These are phyloP conservation scores for Drosophila kokeensis DNA, from an alignment of 2,888 invertebrate species.

Conservation along the genomic window DNA sequence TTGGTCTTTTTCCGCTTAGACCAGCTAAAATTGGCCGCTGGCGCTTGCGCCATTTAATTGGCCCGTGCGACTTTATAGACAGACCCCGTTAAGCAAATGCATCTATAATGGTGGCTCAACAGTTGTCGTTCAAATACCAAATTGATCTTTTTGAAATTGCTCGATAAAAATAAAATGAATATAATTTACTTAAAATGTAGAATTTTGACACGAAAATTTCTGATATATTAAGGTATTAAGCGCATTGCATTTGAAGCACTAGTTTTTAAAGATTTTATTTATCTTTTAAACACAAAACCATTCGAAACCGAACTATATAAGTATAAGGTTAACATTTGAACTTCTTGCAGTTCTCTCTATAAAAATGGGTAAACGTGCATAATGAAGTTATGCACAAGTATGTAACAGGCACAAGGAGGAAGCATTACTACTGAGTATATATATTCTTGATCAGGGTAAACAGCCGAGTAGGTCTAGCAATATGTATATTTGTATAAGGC, in stretches of 20 bases:
- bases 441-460: background rate
- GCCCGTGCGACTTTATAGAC: constrained; percentile 51
- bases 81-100: constrained; percentile 18
- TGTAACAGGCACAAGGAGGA: background rate
- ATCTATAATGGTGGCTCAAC: constrained; percentile 16
- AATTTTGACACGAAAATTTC: background rate
- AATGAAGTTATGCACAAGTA: background rate
- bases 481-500: background rate
- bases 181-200: background rate
- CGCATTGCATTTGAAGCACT: background rate
- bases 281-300: background rate
- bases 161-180: background rate
- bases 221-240: background rate
- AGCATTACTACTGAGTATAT: background rate
- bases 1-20: constrained; percentile 40
- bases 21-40: constrained; percentile 47
- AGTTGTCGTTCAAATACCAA: background rate
- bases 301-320: no score
- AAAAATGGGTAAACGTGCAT: background rate
- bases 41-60: constrained; percentile 74
- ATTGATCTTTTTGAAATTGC: background rate
- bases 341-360: background rate
- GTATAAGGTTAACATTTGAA: background rate
- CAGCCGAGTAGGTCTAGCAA: background rate
- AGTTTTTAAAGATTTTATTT: background rate